Conservation (phyloP, 1,140 invertebrate species). For the Acromyrmex charruanus region DNA sequence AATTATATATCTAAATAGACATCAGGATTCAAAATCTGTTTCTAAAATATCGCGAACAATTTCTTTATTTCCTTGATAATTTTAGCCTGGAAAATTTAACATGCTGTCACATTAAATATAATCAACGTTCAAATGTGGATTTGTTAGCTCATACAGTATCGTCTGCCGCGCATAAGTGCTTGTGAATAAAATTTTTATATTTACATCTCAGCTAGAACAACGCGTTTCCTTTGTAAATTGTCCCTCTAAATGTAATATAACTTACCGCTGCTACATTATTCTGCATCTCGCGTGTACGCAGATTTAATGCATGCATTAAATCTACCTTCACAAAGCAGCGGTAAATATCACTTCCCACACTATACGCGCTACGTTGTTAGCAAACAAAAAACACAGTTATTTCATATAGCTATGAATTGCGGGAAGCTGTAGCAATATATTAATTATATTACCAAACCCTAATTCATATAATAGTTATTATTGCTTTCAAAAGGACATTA, state of each 20-base stretch:
- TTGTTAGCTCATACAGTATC: conserved; percentile 39
- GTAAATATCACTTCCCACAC: conserved; percentile 60
- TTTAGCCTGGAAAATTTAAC: conserved; percentile 38
- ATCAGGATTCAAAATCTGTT: background rate
- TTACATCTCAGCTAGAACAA: conserved; percentile 37
- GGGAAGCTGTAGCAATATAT: conserved; percentile 33
- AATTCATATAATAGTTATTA: conserved; percentile 28
- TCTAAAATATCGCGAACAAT: background rate
- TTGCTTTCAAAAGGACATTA: conserved; percentile 16
- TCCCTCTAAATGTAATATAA: conserved; percentile 63
- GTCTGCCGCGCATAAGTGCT: background rate
- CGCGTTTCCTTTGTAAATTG: conserved; percentile 57
- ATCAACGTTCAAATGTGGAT: conserved; percentile 41
- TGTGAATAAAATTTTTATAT: conserved; percentile 52
- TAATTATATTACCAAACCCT: conserved; percentile 25
- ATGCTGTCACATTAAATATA: conserved; percentile 11
- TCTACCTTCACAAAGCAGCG: conserved; percentile 58
- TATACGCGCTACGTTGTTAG: conserved; percentile 46
- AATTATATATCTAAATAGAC: background rate
- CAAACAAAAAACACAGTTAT: conserved; percentile 54
- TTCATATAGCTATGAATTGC: conserved; percentile 29
- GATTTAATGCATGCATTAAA: conserved; percentile 59
- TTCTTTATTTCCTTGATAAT: background rate
- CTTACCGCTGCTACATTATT: conserved; percentile 56
- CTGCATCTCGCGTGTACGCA: conserved; percentile 44